A percentile compares a stretch with the other conserved stretches of the same genome.
Conservation (phyloP, 1,140 invertebrate genomes). For the Monomorium pharaonis region DNA sequence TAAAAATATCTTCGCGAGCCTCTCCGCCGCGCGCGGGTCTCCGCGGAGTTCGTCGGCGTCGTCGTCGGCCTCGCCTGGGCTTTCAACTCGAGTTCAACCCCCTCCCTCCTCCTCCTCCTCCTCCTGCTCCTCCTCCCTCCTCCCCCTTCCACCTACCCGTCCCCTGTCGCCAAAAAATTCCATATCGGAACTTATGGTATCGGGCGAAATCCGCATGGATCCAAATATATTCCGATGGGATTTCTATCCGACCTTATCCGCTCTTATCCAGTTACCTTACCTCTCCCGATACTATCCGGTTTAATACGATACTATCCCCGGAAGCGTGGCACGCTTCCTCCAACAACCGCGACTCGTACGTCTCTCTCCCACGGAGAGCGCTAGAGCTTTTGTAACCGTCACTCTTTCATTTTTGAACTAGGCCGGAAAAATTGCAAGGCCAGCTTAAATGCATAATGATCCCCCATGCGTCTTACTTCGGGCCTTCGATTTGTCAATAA, state of each 20-base stretch:
- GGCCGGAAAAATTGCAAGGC: background rate
- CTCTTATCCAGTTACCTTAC: slow-evolving; percentile 56
- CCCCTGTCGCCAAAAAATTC: slow-evolving; percentile 38
- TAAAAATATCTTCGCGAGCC: slow-evolving; percentile 49
- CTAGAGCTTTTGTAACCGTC: background rate
- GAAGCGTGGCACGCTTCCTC: slow-evolving; percentile 5
- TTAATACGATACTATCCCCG: slow-evolving; percentile 22
- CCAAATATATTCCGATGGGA: slow-evolving; percentile 59
- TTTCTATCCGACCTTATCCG: slow-evolving; percentile 52
- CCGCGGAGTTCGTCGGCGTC: slow-evolving; percentile 43
- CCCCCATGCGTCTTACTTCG: background rate
- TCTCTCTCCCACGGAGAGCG: background rate
- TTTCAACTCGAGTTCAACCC: background rate
- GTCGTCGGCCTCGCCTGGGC: slow-evolving; percentile 30
- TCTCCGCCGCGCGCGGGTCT: slow-evolving; percentile 28
- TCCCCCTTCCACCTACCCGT: no score
- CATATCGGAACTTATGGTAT: slow-evolving; percentile 55
- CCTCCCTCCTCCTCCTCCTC: no score
- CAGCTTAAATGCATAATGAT: background rate
- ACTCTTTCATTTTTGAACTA: background rate
- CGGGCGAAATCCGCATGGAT: slow-evolving; percentile 49
- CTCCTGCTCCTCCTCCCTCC: no score
- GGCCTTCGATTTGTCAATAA: slow-evolving; percentile 29
- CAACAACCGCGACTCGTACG: background rate
- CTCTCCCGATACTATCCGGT: slow-evolving; percentile 46